Percentiles rank a stretch among this genome's conserved stretches.
phyloP scores from a whole-genome alignment of 2,888 invertebrate genomes.

The Acanthopleura granulata region DNA sequence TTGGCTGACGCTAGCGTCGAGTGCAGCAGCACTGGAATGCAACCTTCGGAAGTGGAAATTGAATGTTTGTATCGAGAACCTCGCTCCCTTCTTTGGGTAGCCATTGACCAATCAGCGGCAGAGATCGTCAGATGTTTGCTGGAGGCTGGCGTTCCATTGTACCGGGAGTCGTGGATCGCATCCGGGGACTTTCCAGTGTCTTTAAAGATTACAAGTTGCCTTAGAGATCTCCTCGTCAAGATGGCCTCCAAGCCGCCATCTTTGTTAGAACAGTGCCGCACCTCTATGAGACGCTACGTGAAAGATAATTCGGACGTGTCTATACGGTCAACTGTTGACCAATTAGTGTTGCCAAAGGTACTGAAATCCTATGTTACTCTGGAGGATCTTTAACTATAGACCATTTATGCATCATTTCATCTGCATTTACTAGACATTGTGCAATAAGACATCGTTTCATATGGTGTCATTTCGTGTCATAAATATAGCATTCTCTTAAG shows the following conservation, averaged over 20 bases:
- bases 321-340: neutral
- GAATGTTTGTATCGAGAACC: neutral
- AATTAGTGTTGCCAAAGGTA: conserved; percentile 1
- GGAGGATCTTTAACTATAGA: neutral
- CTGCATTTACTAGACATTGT: no score
- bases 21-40: neutral
- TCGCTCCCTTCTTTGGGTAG: conserved; percentile 9
- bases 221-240: neutral
- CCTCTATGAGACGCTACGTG: neutral
- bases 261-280: neutral
- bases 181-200: neutral
- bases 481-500: no score
- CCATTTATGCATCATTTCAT: no score
- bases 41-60: neutral
- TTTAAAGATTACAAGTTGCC: neutral
- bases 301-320: neutral
- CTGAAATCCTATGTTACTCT: neutral
- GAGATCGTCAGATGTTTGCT: conserved; percentile 7
- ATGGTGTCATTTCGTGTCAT: no score
- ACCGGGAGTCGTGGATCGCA: conserved; percentile 4
- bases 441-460: no score
- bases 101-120: conserved; percentile 5
- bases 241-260: conserved; percentile 4
- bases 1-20: neutral
- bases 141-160: neutral